Conservation (phyloP, 1,140 invertebrate species). For the Cydia splendana region DNA sequence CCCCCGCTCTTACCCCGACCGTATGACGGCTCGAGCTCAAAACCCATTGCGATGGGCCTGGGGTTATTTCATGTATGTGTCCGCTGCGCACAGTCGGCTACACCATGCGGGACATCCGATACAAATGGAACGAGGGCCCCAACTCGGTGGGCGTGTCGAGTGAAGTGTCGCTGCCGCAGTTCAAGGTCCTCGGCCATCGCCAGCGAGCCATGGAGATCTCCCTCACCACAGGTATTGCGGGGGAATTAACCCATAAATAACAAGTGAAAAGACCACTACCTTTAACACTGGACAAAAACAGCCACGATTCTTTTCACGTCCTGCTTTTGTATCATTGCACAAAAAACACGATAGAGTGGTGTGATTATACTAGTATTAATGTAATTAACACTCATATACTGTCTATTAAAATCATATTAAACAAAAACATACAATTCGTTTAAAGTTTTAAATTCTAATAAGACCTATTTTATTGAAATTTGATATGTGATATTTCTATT, state of each 20-base stretch:
- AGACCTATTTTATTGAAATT: background rate
- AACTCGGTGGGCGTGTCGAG: conserved; percentile 95
- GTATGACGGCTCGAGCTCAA: conserved; percentile 77
- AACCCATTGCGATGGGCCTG: conserved; percentile 84
- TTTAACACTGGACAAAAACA: conserved; percentile 75
- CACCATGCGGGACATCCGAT: conserved; percentile 97
- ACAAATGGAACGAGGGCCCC: conserved; percentile 96
- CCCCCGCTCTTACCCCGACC: conserved; percentile 70
- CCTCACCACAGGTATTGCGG: conserved; percentile 91
- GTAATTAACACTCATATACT: background rate
- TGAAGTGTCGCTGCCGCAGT: conserved; percentile 96
- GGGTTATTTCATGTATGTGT: conserved; percentile 84
- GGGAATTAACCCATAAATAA: conserved; percentile 47
- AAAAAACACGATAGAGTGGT: conserved; percentile 68
- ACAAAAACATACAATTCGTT: background rate
- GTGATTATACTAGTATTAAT: conserved; percentile 44
- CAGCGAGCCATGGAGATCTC: conserved; percentile 95
- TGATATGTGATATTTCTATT: conserved; percentile 25
- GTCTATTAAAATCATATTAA: background rate
- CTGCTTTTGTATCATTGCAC: conserved; percentile 78
- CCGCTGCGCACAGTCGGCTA: conserved; percentile 92
- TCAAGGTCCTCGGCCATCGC: conserved; percentile 94
- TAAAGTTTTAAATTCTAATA: background rate
- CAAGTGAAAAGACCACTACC: conserved; percentile 55
- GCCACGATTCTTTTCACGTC: conserved; percentile 76